A percentile compares a stretch with the other conserved stretches of the same genome.
These are phyloP conservation scores for Thymelicus sylvestris DNA, from an alignment of 2,888 invertebrate genomes.

Conservation along the genomic window DNA sequence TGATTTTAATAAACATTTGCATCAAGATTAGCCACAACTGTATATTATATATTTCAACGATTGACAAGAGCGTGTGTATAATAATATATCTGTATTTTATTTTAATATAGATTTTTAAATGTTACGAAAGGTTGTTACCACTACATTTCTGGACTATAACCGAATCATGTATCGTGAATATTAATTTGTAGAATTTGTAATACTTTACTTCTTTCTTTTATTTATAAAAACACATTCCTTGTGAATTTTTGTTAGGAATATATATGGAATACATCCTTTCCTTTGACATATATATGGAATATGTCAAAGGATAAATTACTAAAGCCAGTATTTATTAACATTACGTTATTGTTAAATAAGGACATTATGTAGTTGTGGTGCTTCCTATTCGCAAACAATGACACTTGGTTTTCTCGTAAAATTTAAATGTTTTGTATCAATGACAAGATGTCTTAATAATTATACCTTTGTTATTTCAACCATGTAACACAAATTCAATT, in stretches of 20 bases:
- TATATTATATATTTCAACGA: background rate
- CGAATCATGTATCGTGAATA: background rate
- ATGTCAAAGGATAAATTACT: background rate
- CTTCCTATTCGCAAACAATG: background rate
- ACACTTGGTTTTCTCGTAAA: background rate
- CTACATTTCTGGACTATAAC: background rate
- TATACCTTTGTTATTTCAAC: too few relatives aligned
- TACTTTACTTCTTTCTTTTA: background rate
- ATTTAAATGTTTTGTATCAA: background rate
- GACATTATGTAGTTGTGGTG: background rate
- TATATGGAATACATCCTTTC: constrained; percentile 14
- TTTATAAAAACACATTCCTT: constrained; percentile 29
- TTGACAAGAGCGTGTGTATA: background rate
- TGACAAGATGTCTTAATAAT: background rate
- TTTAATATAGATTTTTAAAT: constrained; percentile 1
- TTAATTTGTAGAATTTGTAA: background rate
- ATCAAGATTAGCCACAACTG: background rate
- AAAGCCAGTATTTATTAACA: constrained; percentile 12
- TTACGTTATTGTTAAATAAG: background rate
- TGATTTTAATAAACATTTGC: background rate
- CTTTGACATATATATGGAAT: constrained; percentile 1
- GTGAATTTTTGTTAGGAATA: constrained; percentile 18
- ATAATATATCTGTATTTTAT: background rate
- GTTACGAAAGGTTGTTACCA: constrained; percentile 8
- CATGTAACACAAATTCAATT: background rate